phyloP scores from a whole-genome alignment of 2,888 invertebrate genomes.

The Dolomedes plantarius region DNA sequence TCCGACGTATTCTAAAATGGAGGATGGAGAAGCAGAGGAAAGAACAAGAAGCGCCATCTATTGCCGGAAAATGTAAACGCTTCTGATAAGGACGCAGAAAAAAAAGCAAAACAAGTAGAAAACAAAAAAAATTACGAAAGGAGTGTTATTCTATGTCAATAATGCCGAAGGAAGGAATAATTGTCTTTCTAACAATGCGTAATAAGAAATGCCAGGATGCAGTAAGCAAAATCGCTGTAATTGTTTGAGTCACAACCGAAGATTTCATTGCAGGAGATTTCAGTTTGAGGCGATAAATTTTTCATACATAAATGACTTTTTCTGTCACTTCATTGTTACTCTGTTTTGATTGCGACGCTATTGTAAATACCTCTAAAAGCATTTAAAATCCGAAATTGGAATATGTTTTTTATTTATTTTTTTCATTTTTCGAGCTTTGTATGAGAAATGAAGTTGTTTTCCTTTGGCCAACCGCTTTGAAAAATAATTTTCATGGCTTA shows the following conservation, averaged over 20 bases:
- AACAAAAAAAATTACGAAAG: neutral
- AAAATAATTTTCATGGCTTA: too few species aligned
- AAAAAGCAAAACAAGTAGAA: neutral
- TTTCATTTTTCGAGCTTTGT: too few species aligned
- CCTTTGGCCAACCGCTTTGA: too few species aligned
- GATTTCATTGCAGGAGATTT: neutral
- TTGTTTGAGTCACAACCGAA: neutral
- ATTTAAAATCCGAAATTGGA: neutral
- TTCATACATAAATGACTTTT: neutral
- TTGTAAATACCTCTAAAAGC: neutral
- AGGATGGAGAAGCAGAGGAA: neutral
- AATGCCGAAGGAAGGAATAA: neutral
- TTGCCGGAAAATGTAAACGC: neutral
- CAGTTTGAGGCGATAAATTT: neutral
- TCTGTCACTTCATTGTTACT: neutral
- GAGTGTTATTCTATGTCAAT: neutral
- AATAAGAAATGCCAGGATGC: neutral
- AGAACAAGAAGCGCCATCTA: constrained; percentile 49
- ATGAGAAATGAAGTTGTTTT: too few species aligned
- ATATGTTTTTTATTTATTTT: neutral
- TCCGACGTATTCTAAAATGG: neutral
- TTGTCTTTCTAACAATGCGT: neutral
- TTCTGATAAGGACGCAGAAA: neutral
- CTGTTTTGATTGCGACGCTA: neutral
- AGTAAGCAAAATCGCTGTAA: neutral